Base-by-base conservation (phyloP, 2,113 vertebrate species). In the Echinops telfairi region DNA sequence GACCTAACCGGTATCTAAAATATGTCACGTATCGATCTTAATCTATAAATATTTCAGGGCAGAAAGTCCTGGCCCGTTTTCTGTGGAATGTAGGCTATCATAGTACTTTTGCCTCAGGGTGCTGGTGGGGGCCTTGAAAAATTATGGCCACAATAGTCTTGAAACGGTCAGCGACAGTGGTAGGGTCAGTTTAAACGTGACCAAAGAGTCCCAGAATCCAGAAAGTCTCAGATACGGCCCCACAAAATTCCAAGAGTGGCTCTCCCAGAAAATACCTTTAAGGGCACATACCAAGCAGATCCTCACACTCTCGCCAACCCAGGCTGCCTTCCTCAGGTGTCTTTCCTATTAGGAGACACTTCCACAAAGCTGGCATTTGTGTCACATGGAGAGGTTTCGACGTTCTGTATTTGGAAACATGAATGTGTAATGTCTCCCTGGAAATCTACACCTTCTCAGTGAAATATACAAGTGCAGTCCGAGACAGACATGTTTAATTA, bases 401-500 rank as follows among this genome's bases (percentile, higher is more conserved):
- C 84, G 93, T 96, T 93, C 97, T 97, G 77, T 95, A 94, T 98
- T 97, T 97, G 97, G 94, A 97, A 98, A 98, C 95, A 96, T 94
- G 97, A 97, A 98, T 97, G 89, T 95, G 31, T 97, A 97, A 98
- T 98, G 95, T 97, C 97, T 98, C 97, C 83, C 93, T 97, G 98
- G 97, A 96, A 97, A 96, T 97, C 93, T 96, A 96, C 92, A 96
- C 90, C 89, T 94, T 97, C 97, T 96, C 93, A 64, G 97, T 97
- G 95, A 98, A 98, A 97, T 95, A 97, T 97, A 97, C 88, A 97
- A 98, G 95, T 89, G 92, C 91, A 96, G 89, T 89, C 93, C 93
- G 86, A 97, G 97, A 98, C 96, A 97, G 97, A 98, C 97, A 97
- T 96, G 95, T 97, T 98, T 98, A 98, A 98, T 98, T 98, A 98